Evolutionary conservation across 1,140 invertebrate genomes (phyloP).

Genomic region (Babylonia areolata): DNA sequence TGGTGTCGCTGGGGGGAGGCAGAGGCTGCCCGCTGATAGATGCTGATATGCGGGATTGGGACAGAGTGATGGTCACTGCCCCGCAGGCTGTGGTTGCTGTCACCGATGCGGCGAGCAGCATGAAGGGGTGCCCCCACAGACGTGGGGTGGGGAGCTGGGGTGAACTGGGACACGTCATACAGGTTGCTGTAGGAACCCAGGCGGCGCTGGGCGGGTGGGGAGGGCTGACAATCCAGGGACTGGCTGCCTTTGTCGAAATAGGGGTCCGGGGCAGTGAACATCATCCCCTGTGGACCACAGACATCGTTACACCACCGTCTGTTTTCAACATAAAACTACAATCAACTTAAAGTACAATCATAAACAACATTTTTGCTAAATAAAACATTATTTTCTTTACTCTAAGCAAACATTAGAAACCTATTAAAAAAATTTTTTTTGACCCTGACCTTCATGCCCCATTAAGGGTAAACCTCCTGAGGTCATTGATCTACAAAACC

Average conservation of each 20-base stretch:
- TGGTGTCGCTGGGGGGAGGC: slow-evolving; percentile 32
- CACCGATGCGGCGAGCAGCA: slow-evolving; percentile 41
- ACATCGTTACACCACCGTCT: neutral
- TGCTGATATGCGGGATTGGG: neutral
- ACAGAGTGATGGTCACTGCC: neutral
- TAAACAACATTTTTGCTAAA: too few relatives aligned
- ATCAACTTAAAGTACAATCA: neutral
- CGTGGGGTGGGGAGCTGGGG: slow-evolving; percentile 26
- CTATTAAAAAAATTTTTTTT: too few relatives aligned
- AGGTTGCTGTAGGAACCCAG: slow-evolving; percentile 93
- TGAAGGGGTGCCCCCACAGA: slow-evolving; percentile 55
- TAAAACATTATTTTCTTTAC: too few relatives aligned
- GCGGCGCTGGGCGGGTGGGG: slow-evolving; percentile 82
- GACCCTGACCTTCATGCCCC: too few relatives aligned
- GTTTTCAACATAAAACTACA: too few relatives aligned
- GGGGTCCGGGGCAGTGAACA: slow-evolving; percentile 45
- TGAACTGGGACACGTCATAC: slow-evolving; percentile 80
- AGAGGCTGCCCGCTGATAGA: slow-evolving; percentile 30
- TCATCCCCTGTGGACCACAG: neutral
- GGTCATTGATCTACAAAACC: too few relatives aligned
- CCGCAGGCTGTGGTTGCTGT: slow-evolving; percentile 41
- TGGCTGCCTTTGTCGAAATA: slow-evolving; percentile 78
- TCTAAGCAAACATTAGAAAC: too few relatives aligned
- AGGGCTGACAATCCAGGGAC: slow-evolving; percentile 89
- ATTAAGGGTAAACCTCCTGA: too few relatives aligned